phyloP scores from a whole-genome alignment of 1,140 invertebrate genomes.

The Drosophila kurseongensis region DNA sequence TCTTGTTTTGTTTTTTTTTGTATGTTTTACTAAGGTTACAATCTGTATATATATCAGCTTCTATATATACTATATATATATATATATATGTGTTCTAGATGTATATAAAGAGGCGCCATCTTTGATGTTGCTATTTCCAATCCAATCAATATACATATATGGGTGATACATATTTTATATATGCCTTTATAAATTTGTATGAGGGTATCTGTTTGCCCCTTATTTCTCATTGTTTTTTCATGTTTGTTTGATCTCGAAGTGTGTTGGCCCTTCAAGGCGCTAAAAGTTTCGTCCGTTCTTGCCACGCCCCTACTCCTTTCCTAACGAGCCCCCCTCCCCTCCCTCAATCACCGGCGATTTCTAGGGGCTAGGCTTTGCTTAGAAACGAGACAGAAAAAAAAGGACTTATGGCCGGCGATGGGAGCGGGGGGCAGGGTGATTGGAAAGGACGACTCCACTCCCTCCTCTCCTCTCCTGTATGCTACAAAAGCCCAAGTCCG shows the following conservation, averaged over 20 bases:
- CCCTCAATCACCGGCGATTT: constrained; percentile 4
- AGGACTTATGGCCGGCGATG: neutral
- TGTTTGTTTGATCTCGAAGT: constrained; percentile 1
- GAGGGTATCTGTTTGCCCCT: neutral
- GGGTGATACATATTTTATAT: constrained; percentile 22
- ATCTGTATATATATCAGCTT: constrained; percentile 44
- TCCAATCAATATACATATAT: constrained; percentile 51
- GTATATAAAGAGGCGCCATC: constrained; percentile 66
- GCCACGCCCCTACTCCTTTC: neutral
- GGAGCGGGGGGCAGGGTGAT: neutral
- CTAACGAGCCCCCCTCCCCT: neutral
- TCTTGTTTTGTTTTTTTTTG: constrained; percentile 14
- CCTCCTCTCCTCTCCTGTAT: neutral
- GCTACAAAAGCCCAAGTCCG: constrained; percentile 37
- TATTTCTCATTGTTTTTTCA: neutral
- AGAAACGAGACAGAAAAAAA: constrained; percentile 15
- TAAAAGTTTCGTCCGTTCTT: constrained; percentile 2
- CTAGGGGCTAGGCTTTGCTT: constrained; percentile 11
- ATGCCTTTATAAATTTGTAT: constrained; percentile 12
- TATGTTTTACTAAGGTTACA: constrained; percentile 56
- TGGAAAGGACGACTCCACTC: no score
- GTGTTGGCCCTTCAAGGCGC: neutral
- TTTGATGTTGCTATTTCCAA: constrained; percentile 70
- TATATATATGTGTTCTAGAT: constrained; percentile 40
- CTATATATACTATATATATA: constrained; percentile 34